A percentile compares a stretch with the other conserved stretches of the same genome.
Conservation (phyloP, 2,113 vertebrate species). For the Engystomops pustulosus region DNA sequence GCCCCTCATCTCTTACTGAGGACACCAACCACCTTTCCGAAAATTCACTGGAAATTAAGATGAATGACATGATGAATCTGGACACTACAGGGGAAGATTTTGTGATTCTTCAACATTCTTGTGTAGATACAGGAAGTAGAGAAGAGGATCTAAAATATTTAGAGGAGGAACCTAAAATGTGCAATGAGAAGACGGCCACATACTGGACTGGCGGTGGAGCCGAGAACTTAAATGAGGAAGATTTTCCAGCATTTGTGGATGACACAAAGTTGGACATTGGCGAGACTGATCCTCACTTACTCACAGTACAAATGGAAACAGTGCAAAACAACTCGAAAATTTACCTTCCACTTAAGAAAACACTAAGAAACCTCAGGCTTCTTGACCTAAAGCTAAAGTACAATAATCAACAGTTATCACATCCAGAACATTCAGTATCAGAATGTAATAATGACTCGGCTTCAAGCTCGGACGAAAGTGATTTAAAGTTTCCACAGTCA, state of each 20-base stretch:
- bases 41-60: constrained; percentile 17
- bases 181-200: constrained; percentile 45
- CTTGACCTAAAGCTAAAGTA: constrained; percentile 53
- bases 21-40: background rate
- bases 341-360: constrained; percentile 48
- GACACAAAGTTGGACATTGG: background rate
- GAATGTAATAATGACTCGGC: constrained; percentile 43
- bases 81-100: constrained; percentile 12
- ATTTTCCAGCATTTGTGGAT: background rate
- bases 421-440: background rate
- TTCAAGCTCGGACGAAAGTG: constrained; percentile 52
- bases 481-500: constrained; percentile 14
- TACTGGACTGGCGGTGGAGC: constrained; percentile 45
- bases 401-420: constrained; percentile 40
- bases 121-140: background rate
- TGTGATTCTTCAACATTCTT: constrained; percentile 24
- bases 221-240: background rate
- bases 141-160: background rate
- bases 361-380: constrained; percentile 37
- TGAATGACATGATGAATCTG: constrained; percentile 32
- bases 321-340: constrained; percentile 20
- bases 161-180: constrained; percentile 47
- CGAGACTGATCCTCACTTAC: background rate
- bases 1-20: background rate
- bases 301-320: background rate